Evolutionary conservation across 2,888 invertebrate genomes (phyloP), one percentile per base, ranked within the genome.

Genomic region (Liposcelis brunnea): DNA sequence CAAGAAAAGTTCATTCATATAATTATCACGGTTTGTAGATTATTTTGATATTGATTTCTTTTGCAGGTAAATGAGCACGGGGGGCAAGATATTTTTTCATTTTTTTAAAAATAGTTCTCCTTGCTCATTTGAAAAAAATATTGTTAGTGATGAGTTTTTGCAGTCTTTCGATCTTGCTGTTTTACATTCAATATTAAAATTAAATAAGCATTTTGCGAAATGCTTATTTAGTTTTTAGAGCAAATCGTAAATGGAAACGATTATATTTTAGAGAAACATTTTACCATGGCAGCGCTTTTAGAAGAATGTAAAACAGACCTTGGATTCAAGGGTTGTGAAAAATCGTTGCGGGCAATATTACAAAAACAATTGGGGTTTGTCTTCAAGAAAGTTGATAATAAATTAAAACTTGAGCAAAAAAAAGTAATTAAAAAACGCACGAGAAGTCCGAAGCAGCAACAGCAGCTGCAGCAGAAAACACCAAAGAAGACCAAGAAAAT

Each of bases 291-390:
- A 6, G 40, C 40, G 7, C 40, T 40, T 8, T 21, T 40, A 16
- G 40, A 40, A 40, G 40, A 40, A 40, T 40, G 40, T 40, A 40
- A 40, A 40, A 21, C 40, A 21, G 40, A 40, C 19, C 19, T 40
- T 5, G 40, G 40, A 40, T 40, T 40, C 40, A 19, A 40, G 40
- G 40, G 40, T 40, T 40, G 40, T 19, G 40, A 40, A 40, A 40
- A 40, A 40, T 40, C 40, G 40, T 40, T 40, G 40, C 40, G 40
- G 40, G 40, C 40, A 40, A 40, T 40, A 19, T 40, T 40, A 18
- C 40, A 40, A 40, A 40, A 40, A 18, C 40, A 40, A 18, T 21
- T 40, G 12, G 40, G 40, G 3, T 40, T 40, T 21, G 40, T 40
- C 19, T 40, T 40, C 21, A 40, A 40, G 21, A 40, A 40, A 19